These are phyloP conservation scores for Pseudeuparius sepicola DNA, from an alignment of 2,888 invertebrate species.

Conservation along the genomic window DNA sequence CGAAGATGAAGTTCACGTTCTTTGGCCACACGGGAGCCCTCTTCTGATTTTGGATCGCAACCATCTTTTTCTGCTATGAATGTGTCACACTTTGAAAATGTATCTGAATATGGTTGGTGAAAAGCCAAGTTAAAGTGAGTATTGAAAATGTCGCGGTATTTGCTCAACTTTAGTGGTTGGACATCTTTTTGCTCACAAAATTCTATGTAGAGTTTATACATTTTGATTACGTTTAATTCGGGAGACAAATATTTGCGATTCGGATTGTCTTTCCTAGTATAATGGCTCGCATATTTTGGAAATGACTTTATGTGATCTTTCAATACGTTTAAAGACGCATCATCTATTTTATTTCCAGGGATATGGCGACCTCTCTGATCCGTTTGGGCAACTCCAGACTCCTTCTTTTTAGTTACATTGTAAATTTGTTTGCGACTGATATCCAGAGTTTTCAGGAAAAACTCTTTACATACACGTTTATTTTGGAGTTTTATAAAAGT, in stretches of 20 bases:
- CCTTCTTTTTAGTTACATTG: too few relatives aligned
- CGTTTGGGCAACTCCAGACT: too few relatives aligned
- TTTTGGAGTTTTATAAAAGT: too few relatives aligned
- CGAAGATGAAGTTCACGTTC: conserved; percentile 2
- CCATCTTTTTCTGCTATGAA: background rate
- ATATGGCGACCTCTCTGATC: too few relatives aligned
- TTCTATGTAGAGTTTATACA: conserved; percentile 3
- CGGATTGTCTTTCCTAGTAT: conserved; percentile 3
- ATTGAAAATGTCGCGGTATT: conserved; percentile 4
- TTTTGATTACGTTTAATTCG: conserved; percentile 4
- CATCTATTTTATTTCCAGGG: too few relatives aligned
- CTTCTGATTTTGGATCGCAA: background rate
- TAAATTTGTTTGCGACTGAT: too few relatives aligned
- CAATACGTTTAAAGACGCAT: too few relatives aligned
- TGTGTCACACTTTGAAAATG: conserved; percentile 4
- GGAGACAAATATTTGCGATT: conserved; percentile 5
- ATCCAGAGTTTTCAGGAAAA: too few relatives aligned
- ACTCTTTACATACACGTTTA: too few relatives aligned
- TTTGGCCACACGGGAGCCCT: background rate
- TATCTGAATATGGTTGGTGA: conserved; percentile 4
- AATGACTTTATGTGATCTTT: conserved; percentile 5
- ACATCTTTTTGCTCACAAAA: background rate
- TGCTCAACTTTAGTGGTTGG: conserved; percentile 4
- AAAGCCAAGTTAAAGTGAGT: conserved; percentile 4
- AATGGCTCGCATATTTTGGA: conserved; percentile 1